These are phyloP conservation scores for Augochlorella aurata DNA, from an alignment of 2,888 invertebrate genomes.

Conservation along the genomic window DNA sequence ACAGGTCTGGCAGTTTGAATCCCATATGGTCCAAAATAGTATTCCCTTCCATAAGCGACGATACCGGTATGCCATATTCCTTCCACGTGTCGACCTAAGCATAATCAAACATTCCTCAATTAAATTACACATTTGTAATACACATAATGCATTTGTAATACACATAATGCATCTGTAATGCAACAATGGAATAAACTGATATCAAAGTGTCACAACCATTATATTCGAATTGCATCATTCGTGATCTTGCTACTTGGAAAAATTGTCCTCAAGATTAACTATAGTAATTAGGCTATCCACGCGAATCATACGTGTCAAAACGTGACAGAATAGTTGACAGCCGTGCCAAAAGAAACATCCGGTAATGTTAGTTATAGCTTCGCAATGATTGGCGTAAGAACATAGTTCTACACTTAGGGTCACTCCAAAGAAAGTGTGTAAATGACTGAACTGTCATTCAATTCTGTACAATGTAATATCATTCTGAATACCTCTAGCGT, in stretches of 20 bases:
- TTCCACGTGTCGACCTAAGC: constrained; percentile 91
- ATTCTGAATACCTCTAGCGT: background rate
- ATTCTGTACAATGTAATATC: background rate
- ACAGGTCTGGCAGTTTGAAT: constrained; percentile 92
- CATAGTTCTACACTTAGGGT: background rate
- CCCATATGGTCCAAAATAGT: constrained; percentile 92
- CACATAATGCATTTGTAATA: background rate
- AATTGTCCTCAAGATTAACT: background rate
- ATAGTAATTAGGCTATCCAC: background rate
- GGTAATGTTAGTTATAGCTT: background rate
- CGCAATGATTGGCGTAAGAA: background rate
- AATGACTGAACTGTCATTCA: background rate
- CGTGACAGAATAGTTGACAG: background rate
- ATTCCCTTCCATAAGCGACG: constrained; percentile 93
- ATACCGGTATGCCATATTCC: constrained; percentile 98
- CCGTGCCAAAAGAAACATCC: background rate
- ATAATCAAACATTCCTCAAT: constrained; percentile 20
- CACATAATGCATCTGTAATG: background rate
- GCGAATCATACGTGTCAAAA: background rate
- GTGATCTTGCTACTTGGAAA: background rate
- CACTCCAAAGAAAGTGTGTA: background rate
- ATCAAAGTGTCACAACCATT: background rate
- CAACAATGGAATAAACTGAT: background rate
- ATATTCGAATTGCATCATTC: background rate
- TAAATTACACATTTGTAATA: background rate